Evolutionary conservation across 2,113 vertebrate species (phyloP).

Genomic region (Cyprinodon brontotheroides): DNA sequence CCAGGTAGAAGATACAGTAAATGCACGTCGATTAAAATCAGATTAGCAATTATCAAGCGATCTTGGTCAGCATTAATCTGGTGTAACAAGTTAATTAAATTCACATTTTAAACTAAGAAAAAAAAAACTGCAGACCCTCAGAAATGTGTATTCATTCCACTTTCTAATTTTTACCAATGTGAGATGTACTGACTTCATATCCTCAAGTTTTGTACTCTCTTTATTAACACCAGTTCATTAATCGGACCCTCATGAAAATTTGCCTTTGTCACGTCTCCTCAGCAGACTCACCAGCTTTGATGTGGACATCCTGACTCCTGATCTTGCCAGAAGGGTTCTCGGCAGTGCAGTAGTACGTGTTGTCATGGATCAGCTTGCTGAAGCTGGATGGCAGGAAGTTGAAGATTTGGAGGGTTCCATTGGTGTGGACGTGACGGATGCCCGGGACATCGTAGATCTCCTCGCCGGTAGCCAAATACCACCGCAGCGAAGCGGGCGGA

Average conservation of each 20-base stretch:
- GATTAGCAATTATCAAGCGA: no score
- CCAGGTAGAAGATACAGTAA: no score
- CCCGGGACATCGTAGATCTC: constrained; percentile 99
- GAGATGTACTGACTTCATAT: background rate
- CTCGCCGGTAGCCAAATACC: constrained; percentile 98
- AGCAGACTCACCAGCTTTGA: constrained; percentile 91
- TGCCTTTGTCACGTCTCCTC: background rate
- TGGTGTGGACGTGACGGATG: constrained; percentile 98
- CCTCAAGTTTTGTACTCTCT: background rate
- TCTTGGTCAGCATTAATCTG: background rate
- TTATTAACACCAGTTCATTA: background rate
- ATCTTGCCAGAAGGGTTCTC: constrained; percentile 99
- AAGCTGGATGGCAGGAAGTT: constrained; percentile 99
- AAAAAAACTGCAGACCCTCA: background rate
- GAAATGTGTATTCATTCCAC: background rate
- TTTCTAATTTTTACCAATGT: background rate
- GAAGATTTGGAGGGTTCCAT: constrained; percentile 99
- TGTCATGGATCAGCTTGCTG: constrained; percentile 99
- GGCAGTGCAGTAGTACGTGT: constrained; percentile 99
- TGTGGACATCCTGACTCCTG: constrained; percentile 99
- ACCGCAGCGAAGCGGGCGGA: constrained; percentile 93
- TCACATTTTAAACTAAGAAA: background rate
- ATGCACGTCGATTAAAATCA: no score
- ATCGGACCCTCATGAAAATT: background rate
- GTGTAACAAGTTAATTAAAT: background rate